Conservation (phyloP, 2,797 vertebrate genomes). For the Cichlasoma orientale region DNA sequence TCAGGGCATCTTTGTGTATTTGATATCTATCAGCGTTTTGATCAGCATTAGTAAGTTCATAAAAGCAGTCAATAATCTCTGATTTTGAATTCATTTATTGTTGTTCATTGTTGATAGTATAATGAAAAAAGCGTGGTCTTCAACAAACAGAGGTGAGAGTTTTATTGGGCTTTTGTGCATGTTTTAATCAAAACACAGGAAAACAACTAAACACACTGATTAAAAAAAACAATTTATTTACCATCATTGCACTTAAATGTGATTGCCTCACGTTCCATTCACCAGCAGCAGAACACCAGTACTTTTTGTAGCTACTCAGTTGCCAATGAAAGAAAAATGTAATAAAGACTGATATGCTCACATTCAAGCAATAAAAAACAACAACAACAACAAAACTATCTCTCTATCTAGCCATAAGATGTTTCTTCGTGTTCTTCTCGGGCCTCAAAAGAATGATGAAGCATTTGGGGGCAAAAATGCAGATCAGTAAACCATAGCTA, state of each 20-base stretch:
- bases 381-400: not conserved
- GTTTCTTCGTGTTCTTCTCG: slow-evolving; percentile 76
- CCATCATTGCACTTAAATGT: not conserved
- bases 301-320: not conserved
- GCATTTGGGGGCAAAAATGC: slow-evolving; percentile 79
- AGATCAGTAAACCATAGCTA: slow-evolving; percentile 75
- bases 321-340: not conserved
- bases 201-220: not conserved
- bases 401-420: slow-evolving; percentile 64
- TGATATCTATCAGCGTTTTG: not conserved
- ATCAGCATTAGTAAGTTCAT: not conserved
- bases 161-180: not conserved
- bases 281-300: not conserved
- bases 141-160: not conserved
- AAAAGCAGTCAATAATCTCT: not conserved
- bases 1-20: not conserved
- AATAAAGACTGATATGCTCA: not conserved
- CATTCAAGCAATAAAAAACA: not conserved
- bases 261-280: not conserved
- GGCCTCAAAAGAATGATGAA: slow-evolving; percentile 73
- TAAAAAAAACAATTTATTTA: no score
- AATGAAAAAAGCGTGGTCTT: not conserved
- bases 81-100: not conserved
- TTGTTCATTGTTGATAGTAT: not conserved
- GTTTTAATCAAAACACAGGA: rapidly evolving